Conservation (phyloP, 2,113 vertebrate genomes). For the Crotophaga sulcirostris region DNA sequence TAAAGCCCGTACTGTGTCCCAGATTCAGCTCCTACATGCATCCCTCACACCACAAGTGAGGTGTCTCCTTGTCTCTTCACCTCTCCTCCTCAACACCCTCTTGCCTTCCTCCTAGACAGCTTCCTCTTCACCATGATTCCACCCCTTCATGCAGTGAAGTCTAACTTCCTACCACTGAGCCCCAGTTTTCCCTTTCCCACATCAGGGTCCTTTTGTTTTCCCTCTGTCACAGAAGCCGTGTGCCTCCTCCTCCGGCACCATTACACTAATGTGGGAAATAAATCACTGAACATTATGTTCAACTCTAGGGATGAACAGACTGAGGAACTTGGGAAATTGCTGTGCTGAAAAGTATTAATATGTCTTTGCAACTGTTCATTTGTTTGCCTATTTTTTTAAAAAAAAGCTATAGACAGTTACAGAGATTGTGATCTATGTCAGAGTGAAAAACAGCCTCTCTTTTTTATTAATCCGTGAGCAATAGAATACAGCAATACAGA, state of each 20-base stretch:
- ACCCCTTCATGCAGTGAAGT: background rate
- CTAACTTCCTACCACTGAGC: background rate
- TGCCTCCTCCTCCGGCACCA: background rate
- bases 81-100: background rate
- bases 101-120: background rate
- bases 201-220: background rate
- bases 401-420: background rate
- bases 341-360: background rate
- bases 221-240: background rate
- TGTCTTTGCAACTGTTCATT: background rate
- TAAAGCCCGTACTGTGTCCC: background rate
- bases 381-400: background rate
- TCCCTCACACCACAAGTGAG: background rate
- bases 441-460: background rate
- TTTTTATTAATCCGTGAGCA: background rate
- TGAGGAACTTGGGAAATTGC: background rate
- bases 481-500: background rate
- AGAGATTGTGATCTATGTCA: background rate
- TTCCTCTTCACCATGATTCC: background rate
- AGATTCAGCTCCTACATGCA: background rate
- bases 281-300: background rate
- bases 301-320: background rate
- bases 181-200: background rate
- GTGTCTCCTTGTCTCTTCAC: background rate
- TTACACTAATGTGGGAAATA: background rate